Conservation (phyloP, 2,888 invertebrate species). For the Gonocerus acuteangulatus region DNA sequence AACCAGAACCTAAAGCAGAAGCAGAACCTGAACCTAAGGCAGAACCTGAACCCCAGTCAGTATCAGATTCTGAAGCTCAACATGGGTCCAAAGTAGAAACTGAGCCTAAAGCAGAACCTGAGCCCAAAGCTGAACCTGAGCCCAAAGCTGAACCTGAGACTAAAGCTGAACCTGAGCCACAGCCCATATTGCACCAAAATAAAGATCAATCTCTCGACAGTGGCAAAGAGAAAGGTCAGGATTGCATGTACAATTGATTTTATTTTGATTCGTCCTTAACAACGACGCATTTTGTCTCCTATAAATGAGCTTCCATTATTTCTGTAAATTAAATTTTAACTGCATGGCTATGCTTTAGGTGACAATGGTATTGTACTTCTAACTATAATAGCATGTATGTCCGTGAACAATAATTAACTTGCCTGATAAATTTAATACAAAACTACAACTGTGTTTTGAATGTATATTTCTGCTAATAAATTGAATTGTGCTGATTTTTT, state of each 20-base stretch:
- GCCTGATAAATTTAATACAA: no score
- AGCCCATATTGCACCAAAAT: slow-evolving; percentile 40
- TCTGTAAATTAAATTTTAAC: not conserved
- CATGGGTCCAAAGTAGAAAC: slow-evolving; percentile 44
- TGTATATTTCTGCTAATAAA: no score
- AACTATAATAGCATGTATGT: no score
- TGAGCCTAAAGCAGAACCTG: slow-evolving; percentile 42
- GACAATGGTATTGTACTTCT: no score
- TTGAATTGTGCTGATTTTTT: no score
- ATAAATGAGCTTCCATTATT: no score
- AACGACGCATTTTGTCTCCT: no score
- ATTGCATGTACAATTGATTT: not conserved
- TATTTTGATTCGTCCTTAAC: no score
- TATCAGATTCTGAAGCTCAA: slow-evolving; percentile 43
- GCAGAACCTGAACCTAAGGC: slow-evolving; percentile 45
- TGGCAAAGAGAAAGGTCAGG: not conserved
- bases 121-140: slow-evolving; percentile 43
- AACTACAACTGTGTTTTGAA: no score
- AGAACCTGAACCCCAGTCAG: slow-evolving; percentile 42
- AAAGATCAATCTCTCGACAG: not conserved
- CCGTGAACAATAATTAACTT: no score
- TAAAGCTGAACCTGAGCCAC: slow-evolving; percentile 42
- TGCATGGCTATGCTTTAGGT: not conserved
- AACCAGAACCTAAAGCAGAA: slow-evolving; percentile 45
- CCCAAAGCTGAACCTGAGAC: slow-evolving; percentile 45